Evolutionary conservation across 2,113 vertebrate genomes (phyloP), one percentile per base, ranked within the genome.

Genomic region (Anolis carolinensis): DNA sequence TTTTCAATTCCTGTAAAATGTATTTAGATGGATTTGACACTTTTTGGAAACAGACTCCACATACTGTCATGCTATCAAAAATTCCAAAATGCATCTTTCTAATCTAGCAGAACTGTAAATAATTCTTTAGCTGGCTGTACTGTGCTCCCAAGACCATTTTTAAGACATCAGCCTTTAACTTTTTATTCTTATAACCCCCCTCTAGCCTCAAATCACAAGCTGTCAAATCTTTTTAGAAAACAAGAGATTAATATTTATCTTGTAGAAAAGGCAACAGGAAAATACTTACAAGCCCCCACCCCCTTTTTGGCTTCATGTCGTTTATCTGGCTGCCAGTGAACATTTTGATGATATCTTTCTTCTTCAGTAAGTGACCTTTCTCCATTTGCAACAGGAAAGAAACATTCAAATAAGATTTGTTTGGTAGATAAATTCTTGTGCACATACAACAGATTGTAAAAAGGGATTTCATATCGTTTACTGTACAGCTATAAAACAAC

Each of bases 241-340:
- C 14, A 68, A 68, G 68, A 36, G 23, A 74, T 74, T 39, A 88
- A 70, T 50, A 71, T 65, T 48, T 1, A 0, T 21, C 77, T 79
- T 76, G 79, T 79, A 63, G 55, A 63, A 87, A 70, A 77, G 27
- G 4, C 82, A 44, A 87, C 86, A 5, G 86, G 79, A 90, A 87
- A 36, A 23, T 36, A 76, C 1, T 5, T 36, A 10, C 3, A 1
- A 83, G 30, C 11, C 74, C 48, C 76, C 25, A 34, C 63, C 52
- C 76, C 25, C 52, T 63, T 62, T 21, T 84, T 81, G 55, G 81
- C 71, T 63, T 71, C 0, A 2, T 13, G 4, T n/a, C 84, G 32
- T 27, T 68, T 83, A 75, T 89, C 67, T 90, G 10, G 59, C 52
- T 71, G n/a, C 77, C 27, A 88, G 3, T 8, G 73, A 78, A 3